These are phyloP conservation scores for Stramonita haemastoma DNA, from an alignment of 2,888 invertebrate species.

Conservation along the genomic window DNA sequence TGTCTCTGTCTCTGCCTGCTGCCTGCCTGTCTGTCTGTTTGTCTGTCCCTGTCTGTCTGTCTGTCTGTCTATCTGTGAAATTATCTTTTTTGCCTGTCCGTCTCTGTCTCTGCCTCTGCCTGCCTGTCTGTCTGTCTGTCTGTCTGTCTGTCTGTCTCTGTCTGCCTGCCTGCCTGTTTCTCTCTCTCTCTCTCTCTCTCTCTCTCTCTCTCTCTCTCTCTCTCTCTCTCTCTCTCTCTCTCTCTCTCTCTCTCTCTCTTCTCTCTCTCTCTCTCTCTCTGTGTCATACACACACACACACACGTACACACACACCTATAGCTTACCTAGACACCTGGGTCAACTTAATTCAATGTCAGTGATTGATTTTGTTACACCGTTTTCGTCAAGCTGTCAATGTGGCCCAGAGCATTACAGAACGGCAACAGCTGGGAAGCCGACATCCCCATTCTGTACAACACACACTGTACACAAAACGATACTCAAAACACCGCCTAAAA, in stretches of 20 bases:
- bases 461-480: no score
- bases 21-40: neutral
- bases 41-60: neutral
- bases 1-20: neutral
- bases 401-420: neutral
- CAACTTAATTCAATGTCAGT: neutral
- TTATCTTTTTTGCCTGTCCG: no score
- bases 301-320: no score
- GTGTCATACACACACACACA: no score
- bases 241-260: neutral
- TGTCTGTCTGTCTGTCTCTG: neutral
- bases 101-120: neutral
- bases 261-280: no score
- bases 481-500: no score
- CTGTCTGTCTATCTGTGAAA: conserved; percentile 3
- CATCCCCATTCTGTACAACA: no score
- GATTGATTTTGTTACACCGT: neutral
- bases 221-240: neutral
- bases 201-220: neutral
- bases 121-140: neutral
- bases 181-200: neutral
- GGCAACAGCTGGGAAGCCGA: no score
- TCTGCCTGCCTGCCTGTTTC: neutral
- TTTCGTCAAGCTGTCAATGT: neutral
- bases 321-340: no score